phyloP scores from a whole-genome alignment of 2,797 vertebrate genomes.

The Catostomus latipinnis region DNA sequence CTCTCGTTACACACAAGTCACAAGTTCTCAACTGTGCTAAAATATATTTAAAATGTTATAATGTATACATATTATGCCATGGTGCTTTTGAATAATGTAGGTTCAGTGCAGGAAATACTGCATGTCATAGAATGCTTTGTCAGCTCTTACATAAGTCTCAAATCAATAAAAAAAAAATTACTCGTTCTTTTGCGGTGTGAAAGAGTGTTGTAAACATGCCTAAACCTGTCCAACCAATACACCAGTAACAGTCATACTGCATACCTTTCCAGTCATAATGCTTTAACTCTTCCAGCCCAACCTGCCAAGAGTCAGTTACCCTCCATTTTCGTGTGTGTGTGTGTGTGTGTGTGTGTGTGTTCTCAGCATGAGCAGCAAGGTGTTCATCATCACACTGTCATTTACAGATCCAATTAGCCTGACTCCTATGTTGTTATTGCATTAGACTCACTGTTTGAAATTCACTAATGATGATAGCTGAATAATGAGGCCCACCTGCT shows the following conservation, averaged over 20 bases:
- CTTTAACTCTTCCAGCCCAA: conserved; percentile 19
- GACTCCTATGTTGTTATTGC: conserved; percentile 46
- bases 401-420: conserved; percentile 39
- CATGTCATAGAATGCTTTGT: background rate
- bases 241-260: conserved; percentile 4
- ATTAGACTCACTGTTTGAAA: conserved; percentile 48
- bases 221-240: background rate
- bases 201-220: background rate
- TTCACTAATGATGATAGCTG: conserved; percentile 46
- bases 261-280: conserved; percentile 24
- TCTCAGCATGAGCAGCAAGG: conserved; percentile 25
- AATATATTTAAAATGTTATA: too few species aligned
- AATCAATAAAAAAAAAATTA: background rate
- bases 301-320: conserved; percentile 18
- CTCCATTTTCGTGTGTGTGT: background rate
- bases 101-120: too few species aligned
- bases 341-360: conserved; percentile 2
- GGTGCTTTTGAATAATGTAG: too few species aligned
- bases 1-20: too few species aligned
- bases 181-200: background rate
- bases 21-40: too few species aligned
- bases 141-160: background rate
- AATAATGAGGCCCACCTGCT: conserved; percentile 44
- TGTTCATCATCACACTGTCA: conserved; percentile 49
- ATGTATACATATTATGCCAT: too few species aligned